A percentile compares a stretch with the other conserved stretches of the same genome.
phyloP scores from a whole-genome alignment of 2,797 vertebrate genomes.

The Nyctalus aviator region DNA sequence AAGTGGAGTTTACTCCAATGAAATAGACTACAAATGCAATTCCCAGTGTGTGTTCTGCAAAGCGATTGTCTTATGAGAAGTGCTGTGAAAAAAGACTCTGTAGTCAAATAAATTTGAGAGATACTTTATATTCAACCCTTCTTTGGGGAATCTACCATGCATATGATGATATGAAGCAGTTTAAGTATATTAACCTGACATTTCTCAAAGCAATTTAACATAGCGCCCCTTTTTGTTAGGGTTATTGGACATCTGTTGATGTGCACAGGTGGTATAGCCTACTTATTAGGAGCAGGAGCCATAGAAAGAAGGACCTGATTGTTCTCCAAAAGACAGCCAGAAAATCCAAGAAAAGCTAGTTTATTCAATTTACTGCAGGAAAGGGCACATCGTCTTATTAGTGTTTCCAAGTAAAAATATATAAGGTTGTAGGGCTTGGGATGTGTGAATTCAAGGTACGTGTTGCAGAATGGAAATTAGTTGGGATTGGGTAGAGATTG shows the following conservation, averaged over 20 bases:
- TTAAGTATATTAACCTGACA: neutral
- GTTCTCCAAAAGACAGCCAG: neutral
- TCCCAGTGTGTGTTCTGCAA: neutral
- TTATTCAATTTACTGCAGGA: neutral
- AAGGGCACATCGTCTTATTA: neutral
- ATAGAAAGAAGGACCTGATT: neutral
- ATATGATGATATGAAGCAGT: neutral
- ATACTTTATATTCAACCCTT: neutral
- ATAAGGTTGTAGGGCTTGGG: neutral
- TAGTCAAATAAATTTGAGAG: neutral
- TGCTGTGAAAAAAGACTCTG: neutral
- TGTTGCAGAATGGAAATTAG: neutral
- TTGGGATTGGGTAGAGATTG: neutral
- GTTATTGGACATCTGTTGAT: neutral
- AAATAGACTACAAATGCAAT: neutral
- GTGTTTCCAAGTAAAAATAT: neutral
- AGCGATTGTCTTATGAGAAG: neutral
- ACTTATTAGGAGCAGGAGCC: neutral
- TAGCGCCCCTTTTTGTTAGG: neutral
- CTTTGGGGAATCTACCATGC: neutral
- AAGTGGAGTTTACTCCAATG: neutral
- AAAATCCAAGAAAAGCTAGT: slow-evolving; percentile 21
- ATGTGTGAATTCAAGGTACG: neutral
- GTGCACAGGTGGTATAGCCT: neutral
- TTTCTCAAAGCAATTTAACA: neutral